phyloP scores from a whole-genome alignment of 2,888 invertebrate species.

The Furcula furcula region DNA sequence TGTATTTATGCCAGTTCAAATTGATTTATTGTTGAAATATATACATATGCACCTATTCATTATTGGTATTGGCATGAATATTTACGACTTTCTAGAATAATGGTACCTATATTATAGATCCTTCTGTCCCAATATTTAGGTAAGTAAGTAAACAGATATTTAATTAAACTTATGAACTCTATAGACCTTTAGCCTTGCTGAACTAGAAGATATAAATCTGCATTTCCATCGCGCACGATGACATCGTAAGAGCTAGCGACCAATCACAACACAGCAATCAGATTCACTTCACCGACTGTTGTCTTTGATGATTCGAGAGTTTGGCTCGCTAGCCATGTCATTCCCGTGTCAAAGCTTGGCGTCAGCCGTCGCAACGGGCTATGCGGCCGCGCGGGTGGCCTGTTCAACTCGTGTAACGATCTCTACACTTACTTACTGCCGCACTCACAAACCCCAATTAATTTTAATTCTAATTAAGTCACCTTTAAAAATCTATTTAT shows the following conservation, averaged over 20 bases:
- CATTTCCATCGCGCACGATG: slow-evolving; percentile 35
- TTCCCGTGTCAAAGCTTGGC: slow-evolving; percentile 39
- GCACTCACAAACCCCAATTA: too few species aligned
- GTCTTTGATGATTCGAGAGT: slow-evolving; percentile 66
- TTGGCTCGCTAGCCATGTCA: slow-evolving; percentile 43
- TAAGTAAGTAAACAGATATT: not conserved
- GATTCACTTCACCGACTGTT: slow-evolving; percentile 62
- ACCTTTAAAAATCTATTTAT: too few species aligned
- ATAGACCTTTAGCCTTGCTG: slow-evolving; percentile 45
- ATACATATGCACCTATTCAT: too few species aligned
- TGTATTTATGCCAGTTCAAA: too few species aligned
- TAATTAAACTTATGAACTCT: too few species aligned
- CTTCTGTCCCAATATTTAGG: not conserved
- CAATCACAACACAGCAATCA: slow-evolving; percentile 63
- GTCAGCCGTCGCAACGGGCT: slow-evolving; percentile 7
- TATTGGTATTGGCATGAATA: too few species aligned
- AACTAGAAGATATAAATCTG: slow-evolving; percentile 43
- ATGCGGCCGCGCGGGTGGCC: slow-evolving; percentile 56
- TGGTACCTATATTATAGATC: not conserved
- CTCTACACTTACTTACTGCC: slow-evolving; percentile 20
- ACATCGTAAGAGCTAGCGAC: slow-evolving; percentile 41
- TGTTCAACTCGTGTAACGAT: slow-evolving; percentile 27
- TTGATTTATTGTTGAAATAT: too few species aligned
- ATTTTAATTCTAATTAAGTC: too few species aligned
- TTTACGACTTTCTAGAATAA: too few species aligned